Conservation (phyloP, 2,113 vertebrate species). For the Miniopterus natalensis region DNA sequence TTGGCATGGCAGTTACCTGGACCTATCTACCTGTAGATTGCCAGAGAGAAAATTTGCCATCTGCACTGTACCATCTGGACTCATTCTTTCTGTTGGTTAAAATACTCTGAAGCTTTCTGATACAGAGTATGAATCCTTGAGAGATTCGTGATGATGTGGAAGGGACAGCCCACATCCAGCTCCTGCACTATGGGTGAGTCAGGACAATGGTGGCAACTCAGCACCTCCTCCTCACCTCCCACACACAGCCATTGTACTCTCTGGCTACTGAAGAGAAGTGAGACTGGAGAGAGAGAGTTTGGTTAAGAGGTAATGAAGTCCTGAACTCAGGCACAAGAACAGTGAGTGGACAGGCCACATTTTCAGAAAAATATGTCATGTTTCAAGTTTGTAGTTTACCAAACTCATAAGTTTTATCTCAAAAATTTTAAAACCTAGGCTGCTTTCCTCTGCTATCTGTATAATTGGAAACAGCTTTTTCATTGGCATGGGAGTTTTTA, state of each 20-base stretch:
- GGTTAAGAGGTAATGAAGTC: fast-evolving
- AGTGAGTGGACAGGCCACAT: background rate
- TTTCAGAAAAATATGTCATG: background rate
- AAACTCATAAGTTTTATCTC: slow-evolving; percentile 4
- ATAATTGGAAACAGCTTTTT: background rate
- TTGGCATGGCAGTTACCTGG: no score
- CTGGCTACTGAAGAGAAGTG: background rate
- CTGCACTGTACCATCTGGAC: no score
- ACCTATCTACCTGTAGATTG: no score
- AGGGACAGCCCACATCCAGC: background rate
- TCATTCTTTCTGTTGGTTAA: background rate
- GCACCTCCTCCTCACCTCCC: fast-evolving
- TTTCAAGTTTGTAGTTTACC: background rate
- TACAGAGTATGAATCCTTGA: background rate
- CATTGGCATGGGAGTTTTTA: background rate
- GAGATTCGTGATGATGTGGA: background rate
- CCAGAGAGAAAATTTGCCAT: background rate
- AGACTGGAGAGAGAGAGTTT: background rate
- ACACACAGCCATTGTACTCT: background rate
- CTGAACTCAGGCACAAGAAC: background rate
- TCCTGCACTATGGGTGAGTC: background rate
- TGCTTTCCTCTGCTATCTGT: background rate
- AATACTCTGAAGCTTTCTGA: background rate
- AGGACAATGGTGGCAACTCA: background rate
- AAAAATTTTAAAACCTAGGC: background rate